These are phyloP conservation scores for Ptilorrhoa leucosticta DNA, from an alignment of 2,113 vertebrate genomes.

Conservation along the genomic window DNA sequence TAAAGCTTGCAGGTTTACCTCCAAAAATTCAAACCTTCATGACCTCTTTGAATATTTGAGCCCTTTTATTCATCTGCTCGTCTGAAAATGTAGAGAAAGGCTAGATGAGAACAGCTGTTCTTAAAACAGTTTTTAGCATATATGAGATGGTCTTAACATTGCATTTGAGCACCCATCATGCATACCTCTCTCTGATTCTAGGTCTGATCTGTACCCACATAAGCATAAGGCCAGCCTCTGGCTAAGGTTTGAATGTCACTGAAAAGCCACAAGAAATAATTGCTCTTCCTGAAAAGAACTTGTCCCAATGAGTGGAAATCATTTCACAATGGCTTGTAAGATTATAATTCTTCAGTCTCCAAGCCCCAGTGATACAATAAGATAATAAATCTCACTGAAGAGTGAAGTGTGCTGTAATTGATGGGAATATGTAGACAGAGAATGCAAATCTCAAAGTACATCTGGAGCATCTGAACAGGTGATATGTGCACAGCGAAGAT, in stretches of 20 bases:
- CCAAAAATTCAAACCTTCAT: background rate
- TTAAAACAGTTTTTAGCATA: background rate
- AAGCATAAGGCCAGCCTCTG: background rate
- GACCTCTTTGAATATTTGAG: background rate
- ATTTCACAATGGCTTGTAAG: background rate
- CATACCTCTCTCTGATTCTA: background rate
- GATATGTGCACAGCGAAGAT: background rate
- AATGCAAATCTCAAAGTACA: background rate
- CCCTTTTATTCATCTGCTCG: background rate
- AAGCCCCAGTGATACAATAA: background rate
- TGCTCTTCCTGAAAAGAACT: background rate
- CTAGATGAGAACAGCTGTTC: background rate
- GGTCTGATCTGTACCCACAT: background rate
- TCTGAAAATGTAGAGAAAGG: background rate
- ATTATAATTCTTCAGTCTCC: background rate
- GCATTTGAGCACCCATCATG: background rate
- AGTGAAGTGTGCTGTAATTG: background rate
- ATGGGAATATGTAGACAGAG: background rate
- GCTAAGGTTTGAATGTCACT: background rate
- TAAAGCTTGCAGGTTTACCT: background rate
- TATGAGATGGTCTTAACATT: background rate
- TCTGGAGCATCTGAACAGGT: background rate
- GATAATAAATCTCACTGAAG: background rate
- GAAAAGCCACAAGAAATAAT: slow-evolving; percentile 9
- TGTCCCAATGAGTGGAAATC: background rate